phyloP scores from a whole-genome alignment of 2,888 invertebrate genomes.

The Cryptosula pallasiana region DNA sequence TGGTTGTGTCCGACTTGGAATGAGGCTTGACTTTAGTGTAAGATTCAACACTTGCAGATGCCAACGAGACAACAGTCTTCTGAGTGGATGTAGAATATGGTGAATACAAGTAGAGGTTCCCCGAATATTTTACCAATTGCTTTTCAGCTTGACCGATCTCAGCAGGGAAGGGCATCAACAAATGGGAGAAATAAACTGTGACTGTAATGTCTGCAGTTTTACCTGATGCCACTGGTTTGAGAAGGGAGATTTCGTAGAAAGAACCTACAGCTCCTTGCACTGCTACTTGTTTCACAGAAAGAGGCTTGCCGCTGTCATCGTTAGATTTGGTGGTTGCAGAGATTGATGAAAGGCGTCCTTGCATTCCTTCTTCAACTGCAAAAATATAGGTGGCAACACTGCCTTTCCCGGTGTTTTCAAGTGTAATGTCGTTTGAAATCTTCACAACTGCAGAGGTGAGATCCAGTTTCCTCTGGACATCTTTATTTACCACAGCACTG shows the following conservation, averaged over 20 bases:
- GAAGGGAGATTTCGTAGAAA: slow-evolving; percentile 43
- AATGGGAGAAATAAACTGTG: slow-evolving; percentile 66
- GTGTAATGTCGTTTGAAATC: slow-evolving; percentile 69
- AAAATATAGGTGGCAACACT: slow-evolving; percentile 68
- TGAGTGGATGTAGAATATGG: slow-evolving; percentile 77
- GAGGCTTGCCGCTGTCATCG: slow-evolving; percentile 34
- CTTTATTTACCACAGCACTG: slow-evolving; percentile 54
- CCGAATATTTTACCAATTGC: slow-evolving; percentile 81
- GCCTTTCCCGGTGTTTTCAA: slow-evolving; percentile 76
- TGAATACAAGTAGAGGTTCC: slow-evolving; percentile 75
- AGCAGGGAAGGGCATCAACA: slow-evolving; percentile 76
- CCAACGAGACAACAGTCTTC: slow-evolving; percentile 71
- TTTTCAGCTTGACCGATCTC: slow-evolving; percentile 87
- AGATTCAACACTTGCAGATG: slow-evolving; percentile 68
- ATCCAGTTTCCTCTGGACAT: slow-evolving; percentile 81
- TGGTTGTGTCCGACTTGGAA: slow-evolving; percentile 67
- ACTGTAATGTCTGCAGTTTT: slow-evolving; percentile 43
- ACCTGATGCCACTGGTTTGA: slow-evolving; percentile 39
- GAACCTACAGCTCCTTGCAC: slow-evolving; percentile 33
- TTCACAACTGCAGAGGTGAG: slow-evolving; percentile 83
- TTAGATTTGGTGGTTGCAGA: slow-evolving; percentile 28
- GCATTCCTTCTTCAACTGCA: slow-evolving; percentile 63
- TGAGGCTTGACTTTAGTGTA: slow-evolving; percentile 49
- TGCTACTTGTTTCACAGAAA: slow-evolving; percentile 36
- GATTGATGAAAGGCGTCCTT: slow-evolving; percentile 61